Percentiles rank a stretch among this genome's conserved stretches.
Evolutionary conservation across 1,140 invertebrate species (phyloP).

Genomic region (Procambarus clarkii): DNA sequence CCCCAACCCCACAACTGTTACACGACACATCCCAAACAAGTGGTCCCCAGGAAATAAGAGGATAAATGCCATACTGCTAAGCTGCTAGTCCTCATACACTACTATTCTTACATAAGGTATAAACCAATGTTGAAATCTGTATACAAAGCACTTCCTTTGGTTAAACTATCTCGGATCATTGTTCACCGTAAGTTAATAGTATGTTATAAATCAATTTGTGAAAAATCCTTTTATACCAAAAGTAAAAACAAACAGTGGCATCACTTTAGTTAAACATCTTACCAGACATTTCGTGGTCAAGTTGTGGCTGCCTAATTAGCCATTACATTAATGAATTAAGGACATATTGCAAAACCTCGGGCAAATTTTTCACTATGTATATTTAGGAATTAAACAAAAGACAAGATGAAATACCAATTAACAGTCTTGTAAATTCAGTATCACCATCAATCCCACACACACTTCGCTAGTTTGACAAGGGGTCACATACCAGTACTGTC

Average conservation of each 20-base stretch:
- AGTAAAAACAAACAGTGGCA: no score
- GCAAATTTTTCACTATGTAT: background rate
- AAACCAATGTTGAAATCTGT: background rate
- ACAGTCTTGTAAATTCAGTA: background rate
- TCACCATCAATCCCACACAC: no score
- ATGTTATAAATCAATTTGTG: no score
- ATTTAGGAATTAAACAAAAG: background rate
- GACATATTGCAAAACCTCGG: background rate
- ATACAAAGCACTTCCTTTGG: background rate
- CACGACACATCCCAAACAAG: background rate
- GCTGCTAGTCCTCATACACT: background rate
- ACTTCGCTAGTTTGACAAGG: no score
- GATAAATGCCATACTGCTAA: background rate
- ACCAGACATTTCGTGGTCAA: no score
- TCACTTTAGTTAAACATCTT: no score
- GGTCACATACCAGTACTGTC: no score
- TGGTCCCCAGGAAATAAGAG: conserved; percentile 3
- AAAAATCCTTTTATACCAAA: no score
- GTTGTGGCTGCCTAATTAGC: no score
- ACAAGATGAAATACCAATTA: background rate
- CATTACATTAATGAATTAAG: no score
- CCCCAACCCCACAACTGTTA: background rate
- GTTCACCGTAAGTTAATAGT: no score
- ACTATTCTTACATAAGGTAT: background rate
- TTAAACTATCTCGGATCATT: no score